These are phyloP conservation scores for Epicampocera succincta DNA, from an alignment of 2,888 invertebrate species.

Conservation along the genomic window DNA sequence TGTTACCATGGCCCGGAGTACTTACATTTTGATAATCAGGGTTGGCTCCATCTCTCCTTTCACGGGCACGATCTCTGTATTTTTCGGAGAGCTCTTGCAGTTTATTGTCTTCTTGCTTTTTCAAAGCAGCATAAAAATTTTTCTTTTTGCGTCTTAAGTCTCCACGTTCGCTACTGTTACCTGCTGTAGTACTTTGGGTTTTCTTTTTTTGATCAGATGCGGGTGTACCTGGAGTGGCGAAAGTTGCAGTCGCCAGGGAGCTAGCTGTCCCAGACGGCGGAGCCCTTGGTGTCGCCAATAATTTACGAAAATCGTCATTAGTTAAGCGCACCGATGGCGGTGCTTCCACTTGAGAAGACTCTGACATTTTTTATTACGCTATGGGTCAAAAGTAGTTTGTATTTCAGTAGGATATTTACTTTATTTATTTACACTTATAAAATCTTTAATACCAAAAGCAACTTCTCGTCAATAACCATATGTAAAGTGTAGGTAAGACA, in stretches of 20 bases:
- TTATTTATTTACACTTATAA: too few relatives aligned
- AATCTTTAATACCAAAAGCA: too few relatives aligned
- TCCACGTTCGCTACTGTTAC: constrained; percentile 85
- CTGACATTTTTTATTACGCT: constrained; percentile 72
- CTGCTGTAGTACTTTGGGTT: constrained; percentile 74
- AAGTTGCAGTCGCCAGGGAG: constrained; percentile 75
- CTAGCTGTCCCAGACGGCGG: constrained; percentile 82
- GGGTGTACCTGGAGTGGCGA: constrained; percentile 67
- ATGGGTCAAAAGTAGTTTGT: too few relatives aligned
- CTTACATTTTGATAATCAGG: constrained; percentile 91
- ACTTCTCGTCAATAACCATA: too few relatives aligned
- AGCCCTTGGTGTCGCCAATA: constrained; percentile 96
- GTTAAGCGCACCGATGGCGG: constrained; percentile 91
- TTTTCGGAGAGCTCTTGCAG: constrained; percentile 96
- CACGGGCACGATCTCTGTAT: constrained; percentile 94
- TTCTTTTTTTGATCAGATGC: constrained; percentile 75
- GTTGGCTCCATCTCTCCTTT: constrained; percentile 92
- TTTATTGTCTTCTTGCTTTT: constrained; percentile 97
- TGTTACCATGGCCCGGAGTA: constrained; percentile 84
- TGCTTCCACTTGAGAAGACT: constrained; percentile 74
- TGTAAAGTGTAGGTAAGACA: too few relatives aligned
- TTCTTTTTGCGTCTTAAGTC: constrained; percentile 96
- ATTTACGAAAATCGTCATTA: constrained; percentile 97
- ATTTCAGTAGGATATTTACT: too few relatives aligned
- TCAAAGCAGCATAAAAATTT: constrained; percentile 95